A percentile compares a stretch with the other conserved stretches of the same genome.
phyloP scores from a whole-genome alignment of 2,888 invertebrate genomes.

The Gryllus longicercus region DNA sequence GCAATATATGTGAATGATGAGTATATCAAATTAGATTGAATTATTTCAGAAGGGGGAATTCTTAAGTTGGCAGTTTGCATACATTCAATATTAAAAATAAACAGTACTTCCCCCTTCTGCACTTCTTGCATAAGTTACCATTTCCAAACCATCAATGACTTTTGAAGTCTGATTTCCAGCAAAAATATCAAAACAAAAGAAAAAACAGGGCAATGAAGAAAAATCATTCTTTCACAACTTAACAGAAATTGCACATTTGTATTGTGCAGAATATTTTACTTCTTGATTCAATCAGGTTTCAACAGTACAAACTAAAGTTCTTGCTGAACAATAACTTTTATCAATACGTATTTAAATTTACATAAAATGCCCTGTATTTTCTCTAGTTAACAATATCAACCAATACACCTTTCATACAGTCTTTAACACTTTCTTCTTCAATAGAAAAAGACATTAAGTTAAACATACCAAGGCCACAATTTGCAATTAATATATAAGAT shows the following conservation, averaged over 20 bases:
- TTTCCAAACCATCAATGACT: not conserved
- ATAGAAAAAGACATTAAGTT: slow-evolving; percentile 24
- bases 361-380: not conserved
- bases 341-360: not conserved
- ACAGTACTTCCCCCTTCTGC: not conserved
- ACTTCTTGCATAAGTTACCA: not conserved
- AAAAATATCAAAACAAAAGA: not conserved
- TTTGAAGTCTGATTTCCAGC: not conserved
- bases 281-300: too few species aligned
- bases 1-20: slow-evolving; percentile 11
- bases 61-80: not conserved
- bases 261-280: too few species aligned
- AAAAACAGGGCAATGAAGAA: not conserved
- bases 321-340: too few species aligned
- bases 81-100: not conserved
- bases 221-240: too few species aligned
- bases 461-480: slow-evolving; percentile 32
- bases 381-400: slow-evolving; percentile 22
- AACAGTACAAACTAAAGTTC: too few species aligned
- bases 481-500: slow-evolving; percentile 19
- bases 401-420: slow-evolving; percentile 25
- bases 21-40: slow-evolving; percentile 18
- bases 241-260: too few species aligned
- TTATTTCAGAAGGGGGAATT: not conserved
- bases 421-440: slow-evolving; percentile 23